Base-by-base conservation (phyloP, 2,797 vertebrate species). In the Melanotaenia pygmaea region DNA sequence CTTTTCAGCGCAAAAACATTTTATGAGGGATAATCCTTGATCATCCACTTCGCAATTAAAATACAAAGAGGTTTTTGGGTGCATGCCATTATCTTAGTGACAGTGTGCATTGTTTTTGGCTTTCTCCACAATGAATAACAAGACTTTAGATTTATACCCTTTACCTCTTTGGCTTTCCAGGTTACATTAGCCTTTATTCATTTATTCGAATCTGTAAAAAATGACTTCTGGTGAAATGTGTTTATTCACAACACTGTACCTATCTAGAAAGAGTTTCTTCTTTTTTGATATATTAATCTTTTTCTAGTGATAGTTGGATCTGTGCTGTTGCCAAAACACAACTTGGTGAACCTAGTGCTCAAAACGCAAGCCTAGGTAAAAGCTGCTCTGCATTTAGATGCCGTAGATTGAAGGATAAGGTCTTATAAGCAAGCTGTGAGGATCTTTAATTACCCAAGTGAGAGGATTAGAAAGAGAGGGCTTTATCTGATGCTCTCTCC, bases 21-120 rank as follows among this genome's bases (percentile, higher is more conserved):
- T 94, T 93, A 94, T 94, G 86, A 93, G 89, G 93, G 94, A 94
- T 94, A 91, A 94, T 93, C 94, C 92, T 20, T 79, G 92, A 94
- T 95, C 91, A 94, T 94, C 92, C 90, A 91, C 81, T 93, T 91
- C 86, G 88, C 91, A 94, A 94, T 94, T 94, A 93, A 93, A 95
- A 94, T 92, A 80, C 85, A 64, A 68, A 75, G 77, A 77, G 79
- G 74, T 80, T 83, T 16, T 35, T 67, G 75, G 83, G 65, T 86
- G 70, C 77, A 71, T 85, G 60, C 70, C 70, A 67, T 85, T 81
- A 73, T 72, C 80, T 83, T 81, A 84, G 77, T 64, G 66, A 62
- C 64, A 50, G 35, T 13, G 83, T 71, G 58, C 64, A 60, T 40
- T 26, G 51, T 56, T 74, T 35, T 66, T 16, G 59, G 65, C 50